phyloP scores from a whole-genome alignment of 2,888 invertebrate genomes.

The Tetramorium bicarinatum region DNA sequence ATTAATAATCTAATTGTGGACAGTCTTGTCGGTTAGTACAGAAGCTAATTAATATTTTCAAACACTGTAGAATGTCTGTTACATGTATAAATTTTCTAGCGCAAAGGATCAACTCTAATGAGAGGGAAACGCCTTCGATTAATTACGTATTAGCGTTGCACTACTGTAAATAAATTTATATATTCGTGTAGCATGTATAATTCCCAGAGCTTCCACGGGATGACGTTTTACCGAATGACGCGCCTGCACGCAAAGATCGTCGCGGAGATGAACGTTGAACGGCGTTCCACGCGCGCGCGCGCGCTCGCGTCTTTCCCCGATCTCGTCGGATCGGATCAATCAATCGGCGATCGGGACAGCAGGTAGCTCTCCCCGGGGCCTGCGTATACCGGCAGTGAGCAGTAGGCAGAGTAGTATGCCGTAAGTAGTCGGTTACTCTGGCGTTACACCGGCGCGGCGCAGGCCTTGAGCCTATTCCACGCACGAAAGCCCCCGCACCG shows the following conservation, averaged over 20 bases:
- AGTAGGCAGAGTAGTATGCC: constrained; percentile 65
- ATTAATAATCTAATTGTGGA: not conserved
- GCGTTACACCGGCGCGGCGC: constrained; percentile 82
- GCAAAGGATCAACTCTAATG: not conserved
- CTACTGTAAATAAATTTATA: not conserved
- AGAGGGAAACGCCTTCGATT: not conserved
- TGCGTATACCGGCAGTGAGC: constrained; percentile 63
- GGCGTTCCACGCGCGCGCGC: constrained; percentile 49
- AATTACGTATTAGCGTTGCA: not conserved
- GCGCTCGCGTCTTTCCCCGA: constrained; percentile 63
- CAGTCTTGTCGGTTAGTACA: not conserved
- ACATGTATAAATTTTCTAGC: not conserved
- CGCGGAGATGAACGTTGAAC: not conserved
- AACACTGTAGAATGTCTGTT: not conserved
- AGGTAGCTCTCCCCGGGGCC: constrained; percentile 64
- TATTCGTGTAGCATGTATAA: not conserved
- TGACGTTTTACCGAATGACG: constrained; percentile 23
- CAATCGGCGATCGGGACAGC: constrained; percentile 70
- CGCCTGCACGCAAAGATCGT: not conserved
- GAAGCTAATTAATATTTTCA: constrained; percentile 2
- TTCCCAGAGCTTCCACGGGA: not conserved
- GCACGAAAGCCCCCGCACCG: constrained; percentile 86
- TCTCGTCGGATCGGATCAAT: constrained; percentile 68
- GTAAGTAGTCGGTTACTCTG: constrained; percentile 75
- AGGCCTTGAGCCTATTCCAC: constrained; percentile 87